Conservation (phyloP, 2,888 invertebrate species). For the Athalia rosae region DNA sequence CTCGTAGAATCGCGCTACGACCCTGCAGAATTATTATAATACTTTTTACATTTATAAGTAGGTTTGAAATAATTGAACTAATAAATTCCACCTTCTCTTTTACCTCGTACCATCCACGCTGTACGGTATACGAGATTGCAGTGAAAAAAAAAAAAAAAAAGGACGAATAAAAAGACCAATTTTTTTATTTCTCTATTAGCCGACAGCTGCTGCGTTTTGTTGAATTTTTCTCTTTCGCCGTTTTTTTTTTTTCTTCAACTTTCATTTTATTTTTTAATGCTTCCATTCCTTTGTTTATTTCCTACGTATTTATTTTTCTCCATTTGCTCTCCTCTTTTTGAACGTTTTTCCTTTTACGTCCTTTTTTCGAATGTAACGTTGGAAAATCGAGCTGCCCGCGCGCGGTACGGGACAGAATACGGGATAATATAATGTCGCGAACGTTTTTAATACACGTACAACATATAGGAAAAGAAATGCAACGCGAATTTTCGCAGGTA, state of each 20-base stretch:
- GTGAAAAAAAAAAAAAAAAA: neutral
- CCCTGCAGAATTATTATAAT: too few species aligned
- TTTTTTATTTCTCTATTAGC: neutral
- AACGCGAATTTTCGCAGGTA: too few species aligned
- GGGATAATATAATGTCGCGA: too few species aligned
- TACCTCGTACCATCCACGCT: too few species aligned
- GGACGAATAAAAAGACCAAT: neutral
- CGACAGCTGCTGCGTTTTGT: neutral
- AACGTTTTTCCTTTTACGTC: neutral
- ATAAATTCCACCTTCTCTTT: too few species aligned
- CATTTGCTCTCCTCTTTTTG: neutral
- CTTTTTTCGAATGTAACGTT: neutral
- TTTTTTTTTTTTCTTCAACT: neutral
- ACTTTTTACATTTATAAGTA: too few species aligned
- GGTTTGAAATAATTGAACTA: too few species aligned
- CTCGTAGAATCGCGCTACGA: too few species aligned
- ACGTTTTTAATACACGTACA: too few species aligned
- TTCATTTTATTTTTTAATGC: neutral
- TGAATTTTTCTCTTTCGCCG: neutral
- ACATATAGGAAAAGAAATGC: too few species aligned
- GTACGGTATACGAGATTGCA: too few species aligned
- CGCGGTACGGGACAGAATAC: neutral
- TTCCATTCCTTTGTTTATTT: neutral
- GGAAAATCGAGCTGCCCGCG: neutral
- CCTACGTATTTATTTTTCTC: slow-evolving; percentile 3